A percentile compares a stretch with the other conserved stretches of the same genome.
Evolutionary conservation across 2,113 vertebrate genomes (phyloP).

Genomic region (Neopipo cinnamomea): DNA sequence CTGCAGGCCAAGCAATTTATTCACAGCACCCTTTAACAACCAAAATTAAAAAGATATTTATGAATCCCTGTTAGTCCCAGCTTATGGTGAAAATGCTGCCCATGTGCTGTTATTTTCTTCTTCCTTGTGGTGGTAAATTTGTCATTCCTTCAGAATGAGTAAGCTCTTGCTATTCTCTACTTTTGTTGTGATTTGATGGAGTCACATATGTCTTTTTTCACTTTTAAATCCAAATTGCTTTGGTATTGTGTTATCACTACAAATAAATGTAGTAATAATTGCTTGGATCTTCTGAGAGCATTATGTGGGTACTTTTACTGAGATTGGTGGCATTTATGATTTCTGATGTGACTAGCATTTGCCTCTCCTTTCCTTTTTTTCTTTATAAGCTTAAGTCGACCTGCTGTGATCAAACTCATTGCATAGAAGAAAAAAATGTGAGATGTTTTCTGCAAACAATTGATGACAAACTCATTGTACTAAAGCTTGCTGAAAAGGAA

Average conservation of each 20-base stretch:
- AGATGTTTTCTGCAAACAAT: constrained; percentile 61
- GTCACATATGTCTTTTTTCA: neutral
- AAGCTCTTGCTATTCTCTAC: neutral
- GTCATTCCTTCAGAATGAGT: neutral
- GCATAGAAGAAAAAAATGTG: constrained; percentile 37
- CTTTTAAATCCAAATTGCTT: neutral
- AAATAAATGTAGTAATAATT: neutral
- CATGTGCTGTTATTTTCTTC: neutral
- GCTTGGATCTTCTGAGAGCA: neutral
- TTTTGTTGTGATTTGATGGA: neutral
- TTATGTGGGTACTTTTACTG: neutral
- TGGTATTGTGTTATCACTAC: neutral
- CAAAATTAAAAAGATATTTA: neutral
- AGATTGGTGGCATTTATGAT: neutral
- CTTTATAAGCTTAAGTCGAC: neutral
- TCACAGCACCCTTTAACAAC: neutral
- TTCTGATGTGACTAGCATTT: neutral
- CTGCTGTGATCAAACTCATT: constrained; percentile 48
- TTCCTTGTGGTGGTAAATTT: neutral
- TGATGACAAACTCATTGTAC: constrained; percentile 62
- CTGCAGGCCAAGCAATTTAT: neutral
- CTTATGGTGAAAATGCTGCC: neutral
- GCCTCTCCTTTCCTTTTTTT: constrained; percentile 6
- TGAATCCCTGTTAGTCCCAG: neutral
- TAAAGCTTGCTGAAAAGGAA: constrained; percentile 27